These are phyloP conservation scores for Pseudobourletiella spinata DNA, from an alignment of 1,140 invertebrate genomes.

Conservation along the genomic window DNA sequence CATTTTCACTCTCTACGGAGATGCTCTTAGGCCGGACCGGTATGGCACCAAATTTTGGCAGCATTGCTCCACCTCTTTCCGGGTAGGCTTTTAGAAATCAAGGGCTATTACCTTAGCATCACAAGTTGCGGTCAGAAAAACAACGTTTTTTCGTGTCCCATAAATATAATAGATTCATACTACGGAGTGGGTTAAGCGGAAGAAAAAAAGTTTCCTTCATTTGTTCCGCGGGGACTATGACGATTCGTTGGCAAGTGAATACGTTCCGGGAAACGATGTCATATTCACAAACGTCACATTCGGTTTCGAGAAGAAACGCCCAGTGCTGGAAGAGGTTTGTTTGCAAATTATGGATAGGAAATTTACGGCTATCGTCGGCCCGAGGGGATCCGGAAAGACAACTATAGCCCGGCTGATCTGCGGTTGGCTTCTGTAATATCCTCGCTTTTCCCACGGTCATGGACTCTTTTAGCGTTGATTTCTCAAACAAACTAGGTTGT, in stretches of 20 bases:
- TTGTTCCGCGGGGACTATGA: too few species aligned
- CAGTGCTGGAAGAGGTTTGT: neutral
- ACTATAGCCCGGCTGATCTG: neutral
- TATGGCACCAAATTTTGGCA: neutral
- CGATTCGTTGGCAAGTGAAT: too few species aligned
- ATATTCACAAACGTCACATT: neutral
- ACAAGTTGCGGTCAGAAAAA: too few species aligned
- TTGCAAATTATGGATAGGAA: neutral
- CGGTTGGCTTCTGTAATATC: neutral
- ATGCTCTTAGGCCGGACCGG: slow-evolving; percentile 12
- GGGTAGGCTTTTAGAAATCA: too few species aligned
- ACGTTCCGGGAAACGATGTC: neutral
- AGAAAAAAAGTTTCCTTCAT: too few species aligned
- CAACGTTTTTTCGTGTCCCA: too few species aligned
- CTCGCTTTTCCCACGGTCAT: neutral
- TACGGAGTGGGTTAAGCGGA: too few species aligned
- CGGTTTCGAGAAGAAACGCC: neutral
- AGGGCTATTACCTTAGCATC: too few species aligned
- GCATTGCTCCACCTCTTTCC: neutral
- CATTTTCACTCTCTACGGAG: slow-evolving; percentile 5
- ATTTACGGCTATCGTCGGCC: neutral
- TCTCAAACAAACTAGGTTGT: too few species aligned
- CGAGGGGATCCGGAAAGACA: neutral
- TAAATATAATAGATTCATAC: too few species aligned
- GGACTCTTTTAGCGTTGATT: neutral